These are phyloP conservation scores for Penaeus chinensis DNA, from an alignment of 1,140 invertebrate genomes.

Conservation along the genomic window DNA sequence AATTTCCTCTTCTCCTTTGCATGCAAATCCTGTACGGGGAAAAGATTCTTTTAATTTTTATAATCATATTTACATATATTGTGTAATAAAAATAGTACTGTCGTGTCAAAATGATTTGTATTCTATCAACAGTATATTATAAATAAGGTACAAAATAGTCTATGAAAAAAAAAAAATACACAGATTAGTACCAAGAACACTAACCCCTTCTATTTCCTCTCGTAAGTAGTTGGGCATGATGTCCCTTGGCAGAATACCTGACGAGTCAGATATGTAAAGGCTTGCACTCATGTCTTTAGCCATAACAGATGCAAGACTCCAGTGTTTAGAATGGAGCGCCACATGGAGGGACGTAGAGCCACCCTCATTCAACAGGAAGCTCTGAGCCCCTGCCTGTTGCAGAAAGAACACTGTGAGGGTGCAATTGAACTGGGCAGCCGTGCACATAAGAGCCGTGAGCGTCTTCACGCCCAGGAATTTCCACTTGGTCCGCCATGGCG, in stretches of 20 bases:
- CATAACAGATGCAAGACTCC: conserved; percentile 2
- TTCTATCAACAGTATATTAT: too few relatives aligned
- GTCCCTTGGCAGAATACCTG: conserved; percentile 8
- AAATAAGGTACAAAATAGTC: too few relatives aligned
- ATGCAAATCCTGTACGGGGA: conserved; percentile 2
- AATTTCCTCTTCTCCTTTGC: conserved; percentile 17
- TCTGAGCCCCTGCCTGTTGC: neutral
- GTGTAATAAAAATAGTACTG: too few relatives aligned
- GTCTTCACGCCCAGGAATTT: neutral
- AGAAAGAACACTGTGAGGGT: conserved; percentile 29
- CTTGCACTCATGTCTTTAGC: conserved; percentile 18
- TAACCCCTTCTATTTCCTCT: conserved; percentile 25
- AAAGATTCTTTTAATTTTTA: neutral
- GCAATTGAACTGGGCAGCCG: conserved; percentile 28
- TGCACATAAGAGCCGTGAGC: conserved; percentile 17
- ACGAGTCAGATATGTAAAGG: conserved; percentile 21
- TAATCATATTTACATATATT: neutral
- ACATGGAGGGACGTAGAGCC: neutral
- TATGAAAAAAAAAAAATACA: too few relatives aligned
- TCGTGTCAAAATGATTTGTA: too few relatives aligned
- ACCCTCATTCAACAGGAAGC: neutral
- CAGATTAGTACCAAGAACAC: neutral
- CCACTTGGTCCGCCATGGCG: conserved; percentile 2
- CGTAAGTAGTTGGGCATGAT: neutral
- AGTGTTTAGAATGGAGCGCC: neutral